Evolutionary conservation across 2,113 vertebrate species (phyloP).

Genomic region (Chaetops frenatus): DNA sequence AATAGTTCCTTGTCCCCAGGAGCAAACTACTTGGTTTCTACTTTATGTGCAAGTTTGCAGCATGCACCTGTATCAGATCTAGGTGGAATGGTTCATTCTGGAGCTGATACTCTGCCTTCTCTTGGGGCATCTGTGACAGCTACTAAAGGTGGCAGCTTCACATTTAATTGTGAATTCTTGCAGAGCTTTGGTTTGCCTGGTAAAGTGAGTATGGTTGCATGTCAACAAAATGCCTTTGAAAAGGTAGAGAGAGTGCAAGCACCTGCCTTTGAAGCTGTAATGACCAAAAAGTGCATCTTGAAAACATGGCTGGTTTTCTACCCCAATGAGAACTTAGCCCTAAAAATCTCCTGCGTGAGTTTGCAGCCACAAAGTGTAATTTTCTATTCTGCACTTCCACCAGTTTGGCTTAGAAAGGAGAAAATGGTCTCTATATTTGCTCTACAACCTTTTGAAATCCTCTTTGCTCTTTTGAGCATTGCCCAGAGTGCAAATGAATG

Average conservation of each 20-base stretch:
- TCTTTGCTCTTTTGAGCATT: not conserved
- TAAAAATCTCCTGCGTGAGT: not conserved
- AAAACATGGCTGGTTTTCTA: not conserved
- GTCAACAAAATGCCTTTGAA: not conserved
- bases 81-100: not conserved
- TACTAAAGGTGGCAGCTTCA: not conserved
- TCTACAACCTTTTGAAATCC: not conserved
- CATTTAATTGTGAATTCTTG: not conserved
- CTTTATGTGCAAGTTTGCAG: not conserved
- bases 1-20: not conserved
- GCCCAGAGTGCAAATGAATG: not conserved
- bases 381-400: not conserved
- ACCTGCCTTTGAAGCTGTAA: not conserved
- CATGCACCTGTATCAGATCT: fast-evolving
- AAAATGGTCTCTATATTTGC: not conserved
- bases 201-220: not conserved
- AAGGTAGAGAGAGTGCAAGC: not conserved
- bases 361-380: not conserved
- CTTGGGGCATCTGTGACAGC: not conserved
- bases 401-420: not conserved
- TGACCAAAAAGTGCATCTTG: not conserved
- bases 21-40: not conserved
- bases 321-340: not conserved
- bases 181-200: not conserved
- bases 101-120: not conserved